phyloP scores from a whole-genome alignment of 1,140 invertebrate species.

The Amphibalanus amphitrite region DNA sequence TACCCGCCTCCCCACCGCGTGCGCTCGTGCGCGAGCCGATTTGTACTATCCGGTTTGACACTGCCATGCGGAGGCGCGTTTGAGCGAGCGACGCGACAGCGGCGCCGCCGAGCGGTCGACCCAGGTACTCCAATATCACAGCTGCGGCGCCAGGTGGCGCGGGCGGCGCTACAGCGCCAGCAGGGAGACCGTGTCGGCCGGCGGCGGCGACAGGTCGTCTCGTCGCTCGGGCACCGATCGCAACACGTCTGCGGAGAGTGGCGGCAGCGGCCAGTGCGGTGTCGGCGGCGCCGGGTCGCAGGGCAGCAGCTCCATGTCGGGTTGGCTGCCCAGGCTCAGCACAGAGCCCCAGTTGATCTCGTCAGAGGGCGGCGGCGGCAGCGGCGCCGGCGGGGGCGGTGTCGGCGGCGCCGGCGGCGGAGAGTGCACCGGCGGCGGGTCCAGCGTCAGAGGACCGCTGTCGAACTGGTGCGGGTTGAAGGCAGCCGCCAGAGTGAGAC shows the following conservation, averaged over 20 bases:
- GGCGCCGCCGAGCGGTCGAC: too few relatives aligned
- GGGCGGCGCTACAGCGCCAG: neutral
- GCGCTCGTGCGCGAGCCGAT: neutral
- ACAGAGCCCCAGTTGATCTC: conserved; percentile 76
- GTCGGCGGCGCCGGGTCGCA: conserved; percentile 23
- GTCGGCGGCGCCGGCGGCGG: conserved; percentile 25
- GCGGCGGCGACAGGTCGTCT: neutral
- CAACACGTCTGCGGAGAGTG: conserved; percentile 29
- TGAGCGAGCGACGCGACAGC: neutral
- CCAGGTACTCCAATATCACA: conserved; percentile 1
- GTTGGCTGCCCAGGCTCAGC: conserved; percentile 61
- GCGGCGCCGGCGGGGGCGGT: conserved; percentile 12
- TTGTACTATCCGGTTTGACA: neutral
- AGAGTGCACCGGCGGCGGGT: conserved; percentile 23
- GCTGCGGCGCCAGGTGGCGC: neutral
- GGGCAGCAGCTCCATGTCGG: conserved; percentile 42
- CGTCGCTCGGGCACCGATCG: neutral
- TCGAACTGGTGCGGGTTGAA: conserved; percentile 15
- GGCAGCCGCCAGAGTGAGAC: conserved; percentile 22
- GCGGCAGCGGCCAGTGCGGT: conserved; percentile 31
- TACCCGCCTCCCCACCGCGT: too few relatives aligned
- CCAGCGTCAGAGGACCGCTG: conserved; percentile 11
- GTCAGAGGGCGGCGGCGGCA: conserved; percentile 8
- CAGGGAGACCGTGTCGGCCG: neutral
- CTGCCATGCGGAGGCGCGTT: neutral